A percentile compares a stretch with the other conserved stretches of the same genome.
Conservation (phyloP, 2,797 vertebrate genomes). For the Megalops cyprinoides region DNA sequence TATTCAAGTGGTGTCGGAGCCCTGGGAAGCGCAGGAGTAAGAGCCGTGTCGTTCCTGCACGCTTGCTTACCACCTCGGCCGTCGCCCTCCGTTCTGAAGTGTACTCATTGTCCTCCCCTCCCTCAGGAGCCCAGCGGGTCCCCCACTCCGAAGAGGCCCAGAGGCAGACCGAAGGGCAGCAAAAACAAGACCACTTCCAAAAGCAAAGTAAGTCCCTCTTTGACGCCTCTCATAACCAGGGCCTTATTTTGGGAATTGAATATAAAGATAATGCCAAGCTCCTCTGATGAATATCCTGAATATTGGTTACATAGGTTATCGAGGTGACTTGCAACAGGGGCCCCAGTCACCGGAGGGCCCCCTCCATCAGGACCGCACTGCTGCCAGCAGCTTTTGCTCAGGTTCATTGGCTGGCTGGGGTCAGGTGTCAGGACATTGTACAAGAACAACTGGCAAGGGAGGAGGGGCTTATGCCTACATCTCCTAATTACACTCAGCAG, state of each 20-base stretch:
- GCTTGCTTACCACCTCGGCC: no score
- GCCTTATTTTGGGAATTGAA: not conserved
- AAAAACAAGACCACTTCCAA: constrained; percentile 87
- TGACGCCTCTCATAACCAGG: not conserved
- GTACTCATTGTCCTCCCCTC: constrained; percentile 33
- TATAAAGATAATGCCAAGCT: not conserved
- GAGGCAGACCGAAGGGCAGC: constrained; percentile 93
- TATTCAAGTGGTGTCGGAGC: not conserved
- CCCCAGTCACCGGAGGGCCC: no score
- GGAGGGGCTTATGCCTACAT: no score
- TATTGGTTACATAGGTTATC: not conserved
- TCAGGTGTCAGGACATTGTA: not conserved
- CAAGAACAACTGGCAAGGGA: not conserved
- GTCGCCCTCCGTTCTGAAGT: not conserved
- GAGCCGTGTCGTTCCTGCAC: no score
- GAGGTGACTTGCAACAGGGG: no score
- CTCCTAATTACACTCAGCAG: no score
- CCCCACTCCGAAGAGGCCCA: constrained; percentile 89
- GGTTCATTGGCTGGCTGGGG: not conserved
- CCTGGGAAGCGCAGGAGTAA: no score
- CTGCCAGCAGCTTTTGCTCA: constrained; percentile 1
- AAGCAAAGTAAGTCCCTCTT: constrained; percentile 80
- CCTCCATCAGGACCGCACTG: not conserved
- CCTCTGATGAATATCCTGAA: not conserved
- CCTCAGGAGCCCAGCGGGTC: constrained; percentile 89